A percentile compares a stretch with the other conserved stretches of the same genome.
These are phyloP conservation scores for Myathropa florea DNA, from an alignment of 2,888 invertebrate species.

Conservation along the genomic window DNA sequence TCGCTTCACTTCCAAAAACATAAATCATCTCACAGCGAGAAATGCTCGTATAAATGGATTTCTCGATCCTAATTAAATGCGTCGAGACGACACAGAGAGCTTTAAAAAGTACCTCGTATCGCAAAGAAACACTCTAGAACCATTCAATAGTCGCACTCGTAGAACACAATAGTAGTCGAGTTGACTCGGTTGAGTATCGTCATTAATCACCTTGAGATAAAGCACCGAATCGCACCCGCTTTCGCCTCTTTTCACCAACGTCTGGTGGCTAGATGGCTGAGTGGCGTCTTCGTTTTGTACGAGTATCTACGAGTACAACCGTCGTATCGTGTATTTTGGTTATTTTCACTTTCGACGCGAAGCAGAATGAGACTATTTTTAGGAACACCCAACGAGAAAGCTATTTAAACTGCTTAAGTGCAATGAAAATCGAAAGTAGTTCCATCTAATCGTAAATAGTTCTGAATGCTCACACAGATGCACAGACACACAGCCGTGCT, in stretches of 20 bases:
- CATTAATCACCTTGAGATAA: conserved; percentile 50
- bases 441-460: conserved; percentile 49
- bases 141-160: background rate
- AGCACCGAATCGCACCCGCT: conserved; percentile 33
- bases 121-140: background rate
- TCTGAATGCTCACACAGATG: background rate
- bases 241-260: conserved; percentile 6
- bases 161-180: background rate
- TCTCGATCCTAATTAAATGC: background rate
- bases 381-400: conserved; percentile 26
- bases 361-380: conserved; percentile 33
- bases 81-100: background rate
- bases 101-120: background rate
- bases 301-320: background rate
- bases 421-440: conserved; percentile 66
- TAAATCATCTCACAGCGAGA: background rate
- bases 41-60: background rate
- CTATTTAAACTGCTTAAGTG: conserved; percentile 62
- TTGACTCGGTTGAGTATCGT: conserved; percentile 3
- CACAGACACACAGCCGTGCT: background rate
- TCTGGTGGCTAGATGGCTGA: background rate
- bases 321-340: background rate
- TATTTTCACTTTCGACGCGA: conserved; percentile 38
- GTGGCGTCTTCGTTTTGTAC: conserved; percentile 24
- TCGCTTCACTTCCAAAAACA: background rate